A percentile compares a stretch with the other conserved stretches of the same genome.
phyloP scores from a whole-genome alignment of 2,888 invertebrate species.

The Ectropis crepuscularia region DNA sequence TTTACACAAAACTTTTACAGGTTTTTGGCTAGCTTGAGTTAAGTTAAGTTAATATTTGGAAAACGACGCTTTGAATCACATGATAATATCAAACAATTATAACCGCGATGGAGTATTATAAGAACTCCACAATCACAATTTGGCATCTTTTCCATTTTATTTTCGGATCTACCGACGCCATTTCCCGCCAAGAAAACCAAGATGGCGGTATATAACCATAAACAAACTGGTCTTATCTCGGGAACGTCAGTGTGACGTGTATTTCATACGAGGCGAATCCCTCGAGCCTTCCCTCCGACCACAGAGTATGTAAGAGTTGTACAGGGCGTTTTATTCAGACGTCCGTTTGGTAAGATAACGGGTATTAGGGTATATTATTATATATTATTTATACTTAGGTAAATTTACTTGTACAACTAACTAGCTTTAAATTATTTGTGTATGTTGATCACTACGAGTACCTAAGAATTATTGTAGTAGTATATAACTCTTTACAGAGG shows the following conservation, averaged over 20 bases:
- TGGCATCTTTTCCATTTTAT: constrained; percentile 7
- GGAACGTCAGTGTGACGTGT: constrained; percentile 69
- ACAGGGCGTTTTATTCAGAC: constrained; percentile 55
- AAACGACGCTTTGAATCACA: no score
- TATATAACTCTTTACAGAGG: no score
- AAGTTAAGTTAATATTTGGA: no score
- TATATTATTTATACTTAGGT: constrained; percentile 31
- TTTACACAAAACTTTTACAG: no score
- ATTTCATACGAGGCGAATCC: constrained; percentile 64
- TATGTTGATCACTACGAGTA: no score
- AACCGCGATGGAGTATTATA: no score
- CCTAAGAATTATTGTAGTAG: no score
- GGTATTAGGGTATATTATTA: constrained; percentile 35
- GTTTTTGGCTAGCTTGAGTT: no score
- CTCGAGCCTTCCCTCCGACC: constrained; percentile 50
- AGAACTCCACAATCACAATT: background rate
- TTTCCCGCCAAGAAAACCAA: constrained; percentile 50
- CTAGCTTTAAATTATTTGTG: no score
- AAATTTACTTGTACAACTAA: no score
- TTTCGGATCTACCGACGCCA: constrained; percentile 5
- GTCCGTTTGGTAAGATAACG: constrained; percentile 46
- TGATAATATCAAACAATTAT: no score
- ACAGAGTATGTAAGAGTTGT: constrained; percentile 19
- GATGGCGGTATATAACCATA: constrained; percentile 65
- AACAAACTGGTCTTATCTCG: constrained; percentile 73